Evolutionary conservation across 2,113 vertebrate species (phyloP).

Genomic region (Blennius ocellaris): DNA sequence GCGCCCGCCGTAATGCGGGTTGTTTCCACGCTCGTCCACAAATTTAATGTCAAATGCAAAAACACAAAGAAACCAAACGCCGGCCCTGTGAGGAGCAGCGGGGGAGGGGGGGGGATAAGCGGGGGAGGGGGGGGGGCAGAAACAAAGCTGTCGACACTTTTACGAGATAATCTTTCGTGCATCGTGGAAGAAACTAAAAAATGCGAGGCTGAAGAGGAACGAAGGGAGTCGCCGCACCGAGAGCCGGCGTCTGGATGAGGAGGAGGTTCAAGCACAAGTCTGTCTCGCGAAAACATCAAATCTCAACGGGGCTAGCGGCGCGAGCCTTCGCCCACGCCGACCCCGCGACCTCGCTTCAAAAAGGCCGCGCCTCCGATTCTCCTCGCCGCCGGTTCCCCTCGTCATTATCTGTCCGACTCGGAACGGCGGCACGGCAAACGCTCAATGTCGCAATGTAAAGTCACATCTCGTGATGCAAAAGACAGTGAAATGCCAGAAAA

Average conservation of each 20-base stretch:
- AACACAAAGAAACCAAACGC: background rate
- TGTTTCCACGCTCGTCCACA: background rate
- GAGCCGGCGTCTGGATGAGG: background rate
- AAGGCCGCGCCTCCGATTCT: conserved; percentile 10
- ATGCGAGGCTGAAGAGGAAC: no score
- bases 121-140: no score
- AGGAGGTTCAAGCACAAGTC: background rate
- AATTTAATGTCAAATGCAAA: background rate
- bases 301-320: no score
- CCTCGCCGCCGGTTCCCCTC: conserved; percentile 28
- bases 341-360: conserved; percentile 12
- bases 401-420: conserved; percentile 7
- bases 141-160: no score
- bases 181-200: no score
- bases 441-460: no score
- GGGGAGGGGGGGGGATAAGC: no score
- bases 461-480: no score
- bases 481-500: no score
- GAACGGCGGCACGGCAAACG: background rate
- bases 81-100: background rate
- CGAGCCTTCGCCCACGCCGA: no score
- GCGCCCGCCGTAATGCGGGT: background rate
- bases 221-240: background rate
- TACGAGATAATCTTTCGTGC: no score
- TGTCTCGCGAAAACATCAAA: conserved; percentile 18